Evolutionary conservation across 2,113 vertebrate genomes (phyloP), one percentile per base, ranked within the genome.

Genomic region (Poeciliopsis prolifica): DNA sequence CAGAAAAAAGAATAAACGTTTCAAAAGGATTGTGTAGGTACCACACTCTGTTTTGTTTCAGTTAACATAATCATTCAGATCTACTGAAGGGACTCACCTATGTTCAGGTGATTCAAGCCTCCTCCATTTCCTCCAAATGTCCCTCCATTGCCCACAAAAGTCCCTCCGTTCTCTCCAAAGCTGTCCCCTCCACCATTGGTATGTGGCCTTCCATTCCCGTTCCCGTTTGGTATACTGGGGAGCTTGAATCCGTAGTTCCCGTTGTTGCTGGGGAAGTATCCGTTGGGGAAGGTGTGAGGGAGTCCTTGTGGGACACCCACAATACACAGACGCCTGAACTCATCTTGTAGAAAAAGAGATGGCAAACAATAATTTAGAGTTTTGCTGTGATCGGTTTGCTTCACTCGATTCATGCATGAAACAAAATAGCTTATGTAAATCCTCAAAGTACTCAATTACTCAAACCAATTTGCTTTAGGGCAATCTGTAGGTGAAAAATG

Each of bases 321-420:
- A 17, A 95, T 94, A 70, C 98, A 99, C 37, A 99, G 92, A 72
- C 93, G 85, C 77, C 95, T 93, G 91, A 94, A 97, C 81, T 97
- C 96, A 15, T 97, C 98, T 98, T 79, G 17, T 62, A 44, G 72
- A 84, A n/a, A 37, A 37, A 68, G 22, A 80, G 17, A 74, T 42
- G 42, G 77, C 19, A 77, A 31, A 61, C 33, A 74, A 37, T 4
- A 35, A 75, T n/a, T 78, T 26, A 74, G 48, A 33, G 28, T 22
- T 65, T 37, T 37, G 29, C 31, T 5, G 30, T 29, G 5, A 64
- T 61, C 28, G 7, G 5, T 58, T 48, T 72, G 29, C 4, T 30
- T 51, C 17, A 68, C 9, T 19, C 17, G 5, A 61, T 26, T 37
- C 64, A 65, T 35, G 24, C 44, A 35, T 67, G 14, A 29, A 44